phyloP scores from a whole-genome alignment of 2,888 invertebrate species.

The Catocala nupta region DNA sequence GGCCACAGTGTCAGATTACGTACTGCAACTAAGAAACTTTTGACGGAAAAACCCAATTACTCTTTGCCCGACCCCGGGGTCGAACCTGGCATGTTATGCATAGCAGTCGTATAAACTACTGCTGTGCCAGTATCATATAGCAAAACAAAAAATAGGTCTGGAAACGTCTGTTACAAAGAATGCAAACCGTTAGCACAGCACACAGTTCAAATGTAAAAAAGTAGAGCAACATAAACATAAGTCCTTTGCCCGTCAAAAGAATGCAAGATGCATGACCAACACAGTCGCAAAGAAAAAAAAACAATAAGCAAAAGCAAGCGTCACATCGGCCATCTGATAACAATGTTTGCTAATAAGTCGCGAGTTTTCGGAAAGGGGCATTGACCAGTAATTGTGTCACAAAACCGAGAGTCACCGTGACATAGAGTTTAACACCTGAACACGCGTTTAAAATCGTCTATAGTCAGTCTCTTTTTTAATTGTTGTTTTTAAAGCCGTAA shows the following conservation, averaged over 20 bases:
- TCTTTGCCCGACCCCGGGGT: too few species aligned
- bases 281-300: slow-evolving; percentile 2
- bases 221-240: neutral
- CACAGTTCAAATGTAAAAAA: too few species aligned
- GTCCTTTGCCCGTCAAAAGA: slow-evolving; percentile 1
- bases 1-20: too few species aligned
- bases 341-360: slow-evolving; percentile 61
- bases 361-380: slow-evolving; percentile 64
- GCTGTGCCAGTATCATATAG: too few species aligned
- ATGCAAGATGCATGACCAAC: neutral
- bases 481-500: neutral
- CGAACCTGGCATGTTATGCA: too few species aligned
- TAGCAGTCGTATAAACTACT: too few species aligned
- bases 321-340: slow-evolving; percentile 39
- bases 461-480: slow-evolving; percentile 10
- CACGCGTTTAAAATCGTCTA: slow-evolving; percentile 28
- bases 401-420: slow-evolving; percentile 69
- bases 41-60: too few species aligned
- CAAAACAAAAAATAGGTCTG: too few species aligned
- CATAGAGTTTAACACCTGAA: slow-evolving; percentile 51
- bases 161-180: too few species aligned
- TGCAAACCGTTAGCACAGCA: too few species aligned
- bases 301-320: slow-evolving; percentile 14
- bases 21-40: too few species aligned
- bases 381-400: slow-evolving; percentile 70